Percentiles rank a stretch among this genome's conserved stretches.
Conservation (phyloP, 23 tunicate genomes). For the Trididemnum nubilum region DNA sequence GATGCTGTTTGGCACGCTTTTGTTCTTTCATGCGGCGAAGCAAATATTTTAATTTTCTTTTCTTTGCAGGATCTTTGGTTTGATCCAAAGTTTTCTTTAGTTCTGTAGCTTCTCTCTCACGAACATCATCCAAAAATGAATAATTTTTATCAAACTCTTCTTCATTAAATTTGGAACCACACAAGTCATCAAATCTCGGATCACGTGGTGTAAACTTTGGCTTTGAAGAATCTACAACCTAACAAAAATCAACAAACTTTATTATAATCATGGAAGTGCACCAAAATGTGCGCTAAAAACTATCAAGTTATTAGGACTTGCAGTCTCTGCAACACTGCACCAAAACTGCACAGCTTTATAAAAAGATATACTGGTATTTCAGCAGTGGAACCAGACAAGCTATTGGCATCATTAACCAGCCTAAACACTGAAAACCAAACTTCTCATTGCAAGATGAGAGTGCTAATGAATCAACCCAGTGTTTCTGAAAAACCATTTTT, state of each 20-base stretch:
- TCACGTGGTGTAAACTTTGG: slow-evolving; percentile 39
- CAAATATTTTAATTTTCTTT: slow-evolving; percentile 41
- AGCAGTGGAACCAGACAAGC: too few species aligned
- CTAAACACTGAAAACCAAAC: too few species aligned
- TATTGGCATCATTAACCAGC: too few species aligned
- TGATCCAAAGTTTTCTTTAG: slow-evolving; percentile 37
- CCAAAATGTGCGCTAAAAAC: not conserved
- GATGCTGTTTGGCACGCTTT: slow-evolving; percentile 28
- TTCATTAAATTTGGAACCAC: slow-evolving; percentile 77
- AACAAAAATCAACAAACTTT: not conserved
- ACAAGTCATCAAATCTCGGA: slow-evolving; percentile 88
- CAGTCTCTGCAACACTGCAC: too few species aligned
- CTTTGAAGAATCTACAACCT: slow-evolving; percentile 23
- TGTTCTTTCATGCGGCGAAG: slow-evolving; percentile 61
- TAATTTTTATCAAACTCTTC: slow-evolving; percentile 65
- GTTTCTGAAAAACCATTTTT: too few species aligned
- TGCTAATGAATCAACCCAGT: too few species aligned
- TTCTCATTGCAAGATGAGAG: too few species aligned
- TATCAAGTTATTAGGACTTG: too few species aligned
- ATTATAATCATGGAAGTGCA: not conserved
- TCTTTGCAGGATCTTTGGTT: slow-evolving; percentile 10
- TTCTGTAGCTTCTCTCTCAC: slow-evolving; percentile 43
- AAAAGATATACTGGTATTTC: too few species aligned
- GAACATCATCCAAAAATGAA: slow-evolving; percentile 59
- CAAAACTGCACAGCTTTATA: too few species aligned